Evolutionary conservation across 1,140 invertebrate genomes (phyloP).

Genomic region (Bathynomus jamesi): DNA sequence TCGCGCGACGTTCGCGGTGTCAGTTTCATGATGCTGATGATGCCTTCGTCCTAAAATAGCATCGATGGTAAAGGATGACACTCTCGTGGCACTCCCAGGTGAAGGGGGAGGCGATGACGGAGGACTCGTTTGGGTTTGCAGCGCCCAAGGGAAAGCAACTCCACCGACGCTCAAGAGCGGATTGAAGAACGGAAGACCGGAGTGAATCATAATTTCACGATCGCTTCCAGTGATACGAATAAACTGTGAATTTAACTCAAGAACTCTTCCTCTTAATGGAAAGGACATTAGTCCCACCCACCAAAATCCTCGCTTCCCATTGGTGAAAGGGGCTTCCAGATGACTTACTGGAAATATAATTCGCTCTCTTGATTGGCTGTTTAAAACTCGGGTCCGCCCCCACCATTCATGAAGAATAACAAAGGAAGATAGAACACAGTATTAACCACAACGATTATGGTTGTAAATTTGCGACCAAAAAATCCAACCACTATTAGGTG

Average conservation of each 20-base stretch:
- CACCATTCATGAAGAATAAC: not conserved
- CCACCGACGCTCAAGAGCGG: not conserved
- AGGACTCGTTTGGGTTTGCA: slow-evolving; percentile 4
- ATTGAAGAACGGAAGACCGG: not conserved
- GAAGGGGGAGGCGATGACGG: slow-evolving; percentile 7
- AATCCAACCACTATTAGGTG: slow-evolving; percentile 1
- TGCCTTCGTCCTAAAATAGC: slow-evolving; percentile 26
- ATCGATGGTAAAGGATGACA: slow-evolving; percentile 34
- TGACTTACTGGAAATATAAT: not conserved
- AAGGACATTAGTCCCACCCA: not conserved
- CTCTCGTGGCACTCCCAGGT: slow-evolving; percentile 2
- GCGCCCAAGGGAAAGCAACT: not conserved
- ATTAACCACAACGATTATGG: not conserved
- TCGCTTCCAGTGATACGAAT: not conserved
- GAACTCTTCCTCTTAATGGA: not conserved
- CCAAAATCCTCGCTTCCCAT: not conserved
- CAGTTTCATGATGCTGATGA: slow-evolving; percentile 15
- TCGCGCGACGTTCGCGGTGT: slow-evolving; percentile 1
- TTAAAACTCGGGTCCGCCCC: not conserved
- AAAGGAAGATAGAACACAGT: not conserved
- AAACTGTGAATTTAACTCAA: not conserved
- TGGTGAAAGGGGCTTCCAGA: not conserved
- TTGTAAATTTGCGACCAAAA: not conserved
- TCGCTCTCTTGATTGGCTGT: not conserved
- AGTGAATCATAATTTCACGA: not conserved